Evolutionary conservation across 2,888 invertebrate species (phyloP).

Genomic region (Pyralis farinalis): DNA sequence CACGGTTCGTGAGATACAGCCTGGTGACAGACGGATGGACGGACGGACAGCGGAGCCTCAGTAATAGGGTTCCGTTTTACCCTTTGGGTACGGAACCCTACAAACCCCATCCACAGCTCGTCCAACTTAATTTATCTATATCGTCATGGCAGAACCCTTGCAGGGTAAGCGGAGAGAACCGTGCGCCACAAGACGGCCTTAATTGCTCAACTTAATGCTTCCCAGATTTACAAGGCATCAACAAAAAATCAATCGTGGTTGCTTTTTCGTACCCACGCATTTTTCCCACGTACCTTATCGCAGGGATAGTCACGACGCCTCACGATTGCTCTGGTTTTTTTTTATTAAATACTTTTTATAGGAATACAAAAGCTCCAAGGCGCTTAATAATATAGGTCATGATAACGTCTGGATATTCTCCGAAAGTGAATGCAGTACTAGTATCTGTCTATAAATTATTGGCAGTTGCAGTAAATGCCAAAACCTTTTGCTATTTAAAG

Average conservation of each 20-base stretch:
- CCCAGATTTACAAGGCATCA: conserved; percentile 36
- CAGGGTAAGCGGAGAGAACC: no score
- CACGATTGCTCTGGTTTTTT: conserved; percentile 27
- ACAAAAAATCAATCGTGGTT: conserved; percentile 56
- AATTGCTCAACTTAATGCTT: no score
- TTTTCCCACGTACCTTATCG: conserved; percentile 55
- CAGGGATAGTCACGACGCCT: conserved; percentile 46
- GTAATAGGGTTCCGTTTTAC: no score
- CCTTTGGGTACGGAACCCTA: no score
- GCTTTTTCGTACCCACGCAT: conserved; percentile 34
- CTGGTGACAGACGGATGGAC: no score
- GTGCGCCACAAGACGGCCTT: no score
- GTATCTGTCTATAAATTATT: neutral
- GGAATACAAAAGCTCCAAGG: conserved; percentile 7
- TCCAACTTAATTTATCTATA: no score
- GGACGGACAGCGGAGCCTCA: no score
- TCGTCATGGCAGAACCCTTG: no score
- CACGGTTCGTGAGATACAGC: no score
- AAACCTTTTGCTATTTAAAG: conserved; percentile 33
- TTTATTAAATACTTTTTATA: conserved; percentile 4
- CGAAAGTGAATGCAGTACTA: neutral
- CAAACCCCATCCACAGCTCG: no score
- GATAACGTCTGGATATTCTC: neutral
- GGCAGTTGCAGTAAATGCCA: conserved; percentile 31
- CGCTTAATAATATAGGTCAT: neutral